Evolutionary conservation across 2,888 invertebrate species (phyloP), one percentile per base, ranked within the genome.

Genomic region (Idaea straminata): DNA sequence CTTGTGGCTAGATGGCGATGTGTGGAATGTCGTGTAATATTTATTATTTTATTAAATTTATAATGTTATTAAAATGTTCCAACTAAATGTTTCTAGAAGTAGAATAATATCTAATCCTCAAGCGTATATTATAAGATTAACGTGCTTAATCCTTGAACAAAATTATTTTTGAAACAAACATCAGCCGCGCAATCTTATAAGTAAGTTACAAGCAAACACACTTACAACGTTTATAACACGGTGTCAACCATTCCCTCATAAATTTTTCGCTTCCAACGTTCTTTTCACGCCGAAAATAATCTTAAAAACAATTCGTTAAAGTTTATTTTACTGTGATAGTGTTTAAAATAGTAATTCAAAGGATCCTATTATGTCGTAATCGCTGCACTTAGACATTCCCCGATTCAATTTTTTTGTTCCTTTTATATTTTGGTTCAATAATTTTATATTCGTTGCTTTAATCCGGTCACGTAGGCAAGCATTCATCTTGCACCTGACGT

Each of bases 381-480:
- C 70, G 76, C 74, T 81, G 83, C 80, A 77, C 69, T 64, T 69
- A 81, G 85, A 83, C 78, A 83, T 83, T 84, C 82, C 84, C 80
- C 69, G 81, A 77, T 77, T 25, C 71, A 74, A 70, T 67, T 80
- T 84, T 84, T 83, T 83, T 82, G 72, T 68, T 57, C 68, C 71
- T 76, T 82, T 86, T 85, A 79, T 84, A 72, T 80, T 77, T 72
- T 69, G 64, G 69, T 61, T 65, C 63, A 13, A 70, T 64, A 57
- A 65, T 63, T 72, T 66, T 67, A 69, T 66, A 70, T 69, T 66
- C 64, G 61, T 66, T 66, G 65, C 67, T 69, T 69, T 73, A 74
- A 74, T 73, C 69, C 61, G 77, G 74, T 79, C 82, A 83, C 81
- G 80, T 80, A 80, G 66, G 71, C 74, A 64, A 66, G 71, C 74